Evolutionary conservation across 2,888 invertebrate species (phyloP).

Genomic region (Sabellastarte sp.): DNA sequence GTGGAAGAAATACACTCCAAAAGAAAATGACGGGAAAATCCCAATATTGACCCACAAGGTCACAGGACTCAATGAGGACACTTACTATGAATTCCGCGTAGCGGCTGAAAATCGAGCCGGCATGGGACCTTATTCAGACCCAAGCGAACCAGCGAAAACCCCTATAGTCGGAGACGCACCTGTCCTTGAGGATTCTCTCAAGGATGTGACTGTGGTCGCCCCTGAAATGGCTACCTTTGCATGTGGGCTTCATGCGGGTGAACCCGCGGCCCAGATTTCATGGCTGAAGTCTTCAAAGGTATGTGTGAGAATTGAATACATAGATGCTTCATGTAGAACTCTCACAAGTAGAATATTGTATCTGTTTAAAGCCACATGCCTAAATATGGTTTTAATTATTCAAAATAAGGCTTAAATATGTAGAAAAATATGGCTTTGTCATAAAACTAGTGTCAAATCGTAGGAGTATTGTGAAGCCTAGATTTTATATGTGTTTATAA

Average conservation of each 20-base stretch:
- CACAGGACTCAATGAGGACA: slow-evolving; percentile 20
- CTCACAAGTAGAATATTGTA: no score
- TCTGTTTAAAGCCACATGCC: no score
- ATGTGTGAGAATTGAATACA: no score
- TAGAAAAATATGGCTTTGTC: no score
- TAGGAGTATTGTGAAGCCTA: no score
- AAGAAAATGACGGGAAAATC: no score
- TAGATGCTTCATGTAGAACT: no score
- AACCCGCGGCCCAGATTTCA: slow-evolving; percentile 24
- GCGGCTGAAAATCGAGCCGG: slow-evolving; percentile 85
- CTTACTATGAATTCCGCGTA: slow-evolving; percentile 78
- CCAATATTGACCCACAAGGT: slow-evolving; percentile 18
- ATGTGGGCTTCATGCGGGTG: slow-evolving; percentile 16
- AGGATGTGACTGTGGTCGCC: slow-evolving; percentile 22
- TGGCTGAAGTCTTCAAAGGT: slow-evolving; percentile 24
- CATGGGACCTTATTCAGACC: slow-evolving; percentile 69
- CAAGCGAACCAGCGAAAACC: slow-evolving; percentile 31
- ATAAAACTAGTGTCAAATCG: no score
- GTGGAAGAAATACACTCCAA: slow-evolving; percentile 17
- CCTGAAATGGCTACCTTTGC: slow-evolving; percentile 20
- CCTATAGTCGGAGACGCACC: slow-evolving; percentile 26
- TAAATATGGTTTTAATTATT: no score
- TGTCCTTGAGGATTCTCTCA: slow-evolving; percentile 20
- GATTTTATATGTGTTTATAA: no score
- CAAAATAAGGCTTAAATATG: no score